Conservation (phyloP, 2,888 invertebrate species). For the Serripes groenlandicus region DNA sequence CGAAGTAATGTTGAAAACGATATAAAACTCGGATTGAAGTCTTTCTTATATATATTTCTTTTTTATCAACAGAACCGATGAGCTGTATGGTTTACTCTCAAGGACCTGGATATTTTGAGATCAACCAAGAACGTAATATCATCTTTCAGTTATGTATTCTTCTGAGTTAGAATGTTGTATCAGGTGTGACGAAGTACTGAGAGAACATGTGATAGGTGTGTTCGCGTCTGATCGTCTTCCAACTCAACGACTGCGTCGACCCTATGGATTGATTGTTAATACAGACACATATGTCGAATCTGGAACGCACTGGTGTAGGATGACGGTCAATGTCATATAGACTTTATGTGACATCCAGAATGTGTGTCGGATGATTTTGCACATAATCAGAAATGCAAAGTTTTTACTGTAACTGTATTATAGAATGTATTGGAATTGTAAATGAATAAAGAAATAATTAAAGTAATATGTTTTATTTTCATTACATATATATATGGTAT, state of each 20-base stretch:
- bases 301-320: conserved; percentile 46
- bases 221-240: conserved; percentile 46
- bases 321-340: too few species aligned
- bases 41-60: not conserved
- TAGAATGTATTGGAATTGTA: too few species aligned
- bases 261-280: conserved; percentile 47
- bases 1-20: not conserved
- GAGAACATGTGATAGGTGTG: conserved; percentile 23
- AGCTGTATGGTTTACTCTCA: conserved; percentile 55
- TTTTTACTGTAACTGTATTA: not conserved
- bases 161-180: too few species aligned
- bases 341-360: too few species aligned
- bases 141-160: conserved; percentile 32
- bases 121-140: conserved; percentile 43
- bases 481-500: too few species aligned
- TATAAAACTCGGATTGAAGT: not conserved
- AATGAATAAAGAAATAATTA: too few species aligned
- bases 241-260: not conserved
- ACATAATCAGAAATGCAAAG: not conserved
- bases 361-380: too few species aligned
- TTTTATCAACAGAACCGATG: conserved; percentile 51
- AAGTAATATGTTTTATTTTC: too few species aligned
- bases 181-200: conserved; percentile 28
- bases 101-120: conserved; percentile 50
- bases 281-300: conserved; percentile 30